phyloP scores from a whole-genome alignment of 1,140 invertebrate genomes.

The Drosophila busckii region DNA sequence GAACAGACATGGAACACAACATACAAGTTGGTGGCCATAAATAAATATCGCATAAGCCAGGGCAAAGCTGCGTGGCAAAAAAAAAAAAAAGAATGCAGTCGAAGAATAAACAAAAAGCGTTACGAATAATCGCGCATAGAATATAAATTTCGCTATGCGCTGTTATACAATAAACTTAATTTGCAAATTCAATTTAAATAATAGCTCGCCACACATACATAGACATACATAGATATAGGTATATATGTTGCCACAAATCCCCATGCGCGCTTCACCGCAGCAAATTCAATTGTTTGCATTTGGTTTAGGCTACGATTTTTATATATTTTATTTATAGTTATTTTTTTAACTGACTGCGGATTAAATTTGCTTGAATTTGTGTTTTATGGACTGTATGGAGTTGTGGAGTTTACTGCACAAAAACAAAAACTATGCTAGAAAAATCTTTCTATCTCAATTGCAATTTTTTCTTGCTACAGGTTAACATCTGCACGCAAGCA shows the following conservation, averaged over 20 bases:
- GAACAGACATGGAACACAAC: slow-evolving; percentile 27
- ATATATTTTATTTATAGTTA: too few species aligned
- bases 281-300: slow-evolving; percentile 62
- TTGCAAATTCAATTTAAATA: slow-evolving; percentile 75
- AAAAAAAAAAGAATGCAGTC: slow-evolving; percentile 11
- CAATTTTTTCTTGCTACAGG: not conserved
- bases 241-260: slow-evolving; percentile 3
- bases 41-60: slow-evolving; percentile 72
- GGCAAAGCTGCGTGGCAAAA: slow-evolving; percentile 1
- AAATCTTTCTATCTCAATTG: too few species aligned
- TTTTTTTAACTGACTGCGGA: slow-evolving; percentile 16
- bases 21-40: slow-evolving; percentile 65
- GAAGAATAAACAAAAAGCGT: slow-evolving; percentile 20
- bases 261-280: slow-evolving; percentile 4
- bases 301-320: slow-evolving; percentile 37
- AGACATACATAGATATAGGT: slow-evolving; percentile 9
- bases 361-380: slow-evolving; percentile 38
- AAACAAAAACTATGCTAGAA: not conserved
- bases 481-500: too few species aligned
- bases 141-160: slow-evolving; percentile 51
- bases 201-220: slow-evolving; percentile 23
- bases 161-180: slow-evolving; percentile 69
- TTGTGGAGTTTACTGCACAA: too few species aligned
- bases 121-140: slow-evolving; percentile 56
- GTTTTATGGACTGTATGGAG: not conserved